Evolutionary conservation across 92 coral and sea anemone genomes (phyloP).

Genomic region (Desmophyllum pertusum): DNA sequence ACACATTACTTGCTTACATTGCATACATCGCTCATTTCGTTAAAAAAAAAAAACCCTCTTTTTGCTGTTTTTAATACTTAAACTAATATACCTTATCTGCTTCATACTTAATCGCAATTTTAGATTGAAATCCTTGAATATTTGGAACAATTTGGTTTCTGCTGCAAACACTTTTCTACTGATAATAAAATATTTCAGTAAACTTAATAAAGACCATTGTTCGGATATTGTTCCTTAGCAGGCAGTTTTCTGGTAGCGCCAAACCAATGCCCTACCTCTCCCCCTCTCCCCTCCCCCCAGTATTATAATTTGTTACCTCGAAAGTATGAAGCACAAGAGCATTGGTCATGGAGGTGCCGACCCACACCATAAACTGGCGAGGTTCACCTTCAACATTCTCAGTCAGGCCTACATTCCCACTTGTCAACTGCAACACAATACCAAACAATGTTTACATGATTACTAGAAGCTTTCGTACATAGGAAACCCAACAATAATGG

Average conservation of each 20-base stretch:
- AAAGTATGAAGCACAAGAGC: constrained; percentile 95
- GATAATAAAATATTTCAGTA: background rate
- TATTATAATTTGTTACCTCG: constrained; percentile 60
- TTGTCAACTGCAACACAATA: constrained; percentile 57
- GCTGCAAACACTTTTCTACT: background rate
- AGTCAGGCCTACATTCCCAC: constrained; percentile 86
- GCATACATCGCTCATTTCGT: too few relatives aligned
- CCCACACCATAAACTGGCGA: constrained; percentile 90
- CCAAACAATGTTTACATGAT: background rate
- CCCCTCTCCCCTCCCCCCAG: background rate
- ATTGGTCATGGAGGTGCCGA: constrained; percentile 85
- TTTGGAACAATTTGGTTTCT: background rate
- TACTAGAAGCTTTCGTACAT: background rate
- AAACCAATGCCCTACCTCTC: background rate
- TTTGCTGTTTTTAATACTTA: background rate
- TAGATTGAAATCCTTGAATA: background rate
- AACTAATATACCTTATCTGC: background rate
- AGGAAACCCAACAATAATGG: background rate
- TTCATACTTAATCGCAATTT: background rate
- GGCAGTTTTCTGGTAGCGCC: background rate
- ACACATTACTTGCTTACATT: too few relatives aligned
- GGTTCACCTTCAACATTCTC: constrained; percentile 91
- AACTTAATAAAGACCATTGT: background rate
- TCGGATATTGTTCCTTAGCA: background rate
- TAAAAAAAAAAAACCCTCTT: too few relatives aligned